phyloP scores from a whole-genome alignment of 2,888 invertebrate species.

The Leptogaster cylindrica region DNA sequence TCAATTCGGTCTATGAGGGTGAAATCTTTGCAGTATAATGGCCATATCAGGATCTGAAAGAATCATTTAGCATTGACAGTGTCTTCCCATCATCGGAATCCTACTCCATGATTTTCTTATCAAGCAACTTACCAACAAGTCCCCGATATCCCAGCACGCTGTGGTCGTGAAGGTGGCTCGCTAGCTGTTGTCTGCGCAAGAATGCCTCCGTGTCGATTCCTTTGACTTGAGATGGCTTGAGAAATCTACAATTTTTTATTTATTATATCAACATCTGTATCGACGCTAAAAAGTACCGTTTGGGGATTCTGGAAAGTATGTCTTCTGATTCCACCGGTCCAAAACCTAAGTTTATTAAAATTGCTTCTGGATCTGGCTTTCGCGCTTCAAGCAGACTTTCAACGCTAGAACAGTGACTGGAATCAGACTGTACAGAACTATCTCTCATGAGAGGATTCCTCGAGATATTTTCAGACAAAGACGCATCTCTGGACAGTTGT shows the following conservation, averaged over 20 bases:
- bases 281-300: constrained; percentile 58
- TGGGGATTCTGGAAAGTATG: constrained; percentile 80
- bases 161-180: constrained; percentile 75
- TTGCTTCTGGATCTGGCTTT: constrained; percentile 87
- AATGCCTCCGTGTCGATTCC: constrained; percentile 80
- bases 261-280: neutral
- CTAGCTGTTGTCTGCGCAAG: constrained; percentile 75
- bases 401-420: constrained; percentile 77
- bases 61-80: neutral
- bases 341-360: constrained; percentile 81
- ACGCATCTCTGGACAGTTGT: constrained; percentile 27
- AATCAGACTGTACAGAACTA: constrained; percentile 60
- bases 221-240: constrained; percentile 78
- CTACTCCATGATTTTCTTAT: neutral
- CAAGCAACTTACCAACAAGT: constrained; percentile 67
- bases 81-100: neutral
- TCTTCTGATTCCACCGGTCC: constrained; percentile 74
- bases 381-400: constrained; percentile 83
- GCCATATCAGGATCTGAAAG: constrained; percentile 49
- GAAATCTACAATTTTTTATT: constrained; percentile 64
- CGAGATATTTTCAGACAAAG: constrained; percentile 20
- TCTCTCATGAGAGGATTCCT: constrained; percentile 54
- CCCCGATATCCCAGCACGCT: constrained; percentile 79
- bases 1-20: constrained; percentile 46
- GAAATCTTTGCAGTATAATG: constrained; percentile 50